Evolutionary conservation across 2,888 invertebrate genomes (phyloP), one percentile per base, ranked within the genome.

Genomic region (Lasiommata megera): DNA sequence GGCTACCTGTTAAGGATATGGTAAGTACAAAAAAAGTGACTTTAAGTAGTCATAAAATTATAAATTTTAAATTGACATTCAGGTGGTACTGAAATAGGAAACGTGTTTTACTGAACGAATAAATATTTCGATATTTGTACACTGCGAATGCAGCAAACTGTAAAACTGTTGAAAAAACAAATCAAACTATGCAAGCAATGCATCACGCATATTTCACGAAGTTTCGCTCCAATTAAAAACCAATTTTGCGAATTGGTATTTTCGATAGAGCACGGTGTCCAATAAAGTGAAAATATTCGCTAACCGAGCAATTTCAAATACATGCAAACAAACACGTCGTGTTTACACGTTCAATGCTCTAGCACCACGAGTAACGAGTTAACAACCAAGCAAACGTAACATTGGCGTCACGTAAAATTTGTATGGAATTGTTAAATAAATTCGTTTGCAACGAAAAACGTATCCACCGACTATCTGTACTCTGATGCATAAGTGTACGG

Each of bases 201-300:
- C 47, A 52, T 48, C 55, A 55, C 52, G 46, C 52, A 40, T 53
- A 53, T 58, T 52, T 58, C 53, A 55, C 44, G 43, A 53, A 58
- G 48, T 56, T 58, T 61, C 44, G 52, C 40, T 56, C 55, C 61
- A 61, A 61, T 61, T 56, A 61, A 61, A 55, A 53, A 55, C 37
- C 58, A 56, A 61, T 56, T 56, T 37, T 16, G 47, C 29, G 47
- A 48, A 58, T 50, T 53, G 52, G 58, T 48, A 53, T 44, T 52
- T 55, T 52, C 55, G 51, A 58, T 58, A 55, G 52, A 31, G 54
- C 34, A 38, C 37, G 47, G 29, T 52, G 46, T 51, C 34, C 54
- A 58, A 60, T 60, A 60, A 46, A 51, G 18, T 34, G 34, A 12
- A 52, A 54, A 44, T 46, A 60, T 54, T 46, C 29, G 23, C 9